phyloP scores from a whole-genome alignment of 2,888 invertebrate species.

The Allolobophora icterica region DNA sequence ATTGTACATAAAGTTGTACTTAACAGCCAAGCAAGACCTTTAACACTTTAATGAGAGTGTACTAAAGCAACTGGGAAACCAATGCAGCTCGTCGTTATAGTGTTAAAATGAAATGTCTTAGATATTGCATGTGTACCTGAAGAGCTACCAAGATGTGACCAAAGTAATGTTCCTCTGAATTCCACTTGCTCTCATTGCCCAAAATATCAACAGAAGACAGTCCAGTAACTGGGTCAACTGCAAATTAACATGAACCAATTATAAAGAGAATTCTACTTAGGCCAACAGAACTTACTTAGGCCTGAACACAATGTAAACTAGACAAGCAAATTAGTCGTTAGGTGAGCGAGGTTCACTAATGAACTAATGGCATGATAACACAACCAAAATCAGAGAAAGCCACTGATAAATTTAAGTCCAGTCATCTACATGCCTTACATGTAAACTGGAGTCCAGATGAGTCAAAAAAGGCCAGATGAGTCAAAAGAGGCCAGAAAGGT shows the following conservation, averaged over 20 bases:
- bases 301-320: background rate
- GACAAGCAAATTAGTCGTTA: background rate
- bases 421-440: too few relatives aligned
- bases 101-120: conserved; percentile 17
- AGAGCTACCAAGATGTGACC: conserved; percentile 54
- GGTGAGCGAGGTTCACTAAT: background rate
- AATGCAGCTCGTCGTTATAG: too few relatives aligned
- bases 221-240: conserved; percentile 62
- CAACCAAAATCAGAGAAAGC: background rate
- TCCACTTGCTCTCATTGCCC: conserved; percentile 57
- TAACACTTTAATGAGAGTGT: too few relatives aligned
- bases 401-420: background rate
- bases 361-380: background rate
- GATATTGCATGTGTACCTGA: conserved; percentile 54
- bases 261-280: background rate
- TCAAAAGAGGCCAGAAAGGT: too few relatives aligned
- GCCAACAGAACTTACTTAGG: background rate
- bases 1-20: background rate
- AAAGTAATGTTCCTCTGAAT: conserved; percentile 52
- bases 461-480: too few relatives aligned
- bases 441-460: too few relatives aligned
- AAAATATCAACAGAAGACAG: conserved; percentile 59
- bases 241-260: conserved; percentile 40
- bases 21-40: background rate
- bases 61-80: too few relatives aligned